These are phyloP conservation scores for Siniperca obscura DNA, from an alignment of 2,797 vertebrate genomes.

Conservation along the genomic window DNA sequence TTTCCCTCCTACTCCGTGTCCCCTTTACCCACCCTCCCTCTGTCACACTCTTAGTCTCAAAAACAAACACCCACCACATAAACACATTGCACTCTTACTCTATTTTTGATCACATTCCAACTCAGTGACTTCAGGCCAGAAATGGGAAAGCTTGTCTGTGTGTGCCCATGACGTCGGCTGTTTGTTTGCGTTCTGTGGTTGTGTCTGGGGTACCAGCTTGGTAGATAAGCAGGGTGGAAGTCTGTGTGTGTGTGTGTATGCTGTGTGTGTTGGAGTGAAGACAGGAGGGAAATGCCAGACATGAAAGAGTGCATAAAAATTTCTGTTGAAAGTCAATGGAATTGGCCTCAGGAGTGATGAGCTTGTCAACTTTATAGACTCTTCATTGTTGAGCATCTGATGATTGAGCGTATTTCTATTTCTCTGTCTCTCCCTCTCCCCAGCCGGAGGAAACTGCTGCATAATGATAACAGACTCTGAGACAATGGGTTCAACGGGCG, in stretches of 20 bases:
- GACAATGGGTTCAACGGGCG: conserved; percentile 79
- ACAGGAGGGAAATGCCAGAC: conserved; percentile 56
- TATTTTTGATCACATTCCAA: conserved; percentile 82
- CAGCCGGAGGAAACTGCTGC: conserved; percentile 83
- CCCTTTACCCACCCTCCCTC: conserved; percentile 10
- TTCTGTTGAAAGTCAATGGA: conserved; percentile 35
- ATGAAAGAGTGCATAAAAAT: conserved; percentile 54
- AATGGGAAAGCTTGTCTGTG: conserved; percentile 40
- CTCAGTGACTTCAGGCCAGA: conserved; percentile 74
- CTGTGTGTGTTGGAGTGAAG: conserved; percentile 18
- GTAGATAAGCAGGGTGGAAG: conserved; percentile 70
- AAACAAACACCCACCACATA: conserved; percentile 38
- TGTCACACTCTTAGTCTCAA: conserved; percentile 8
- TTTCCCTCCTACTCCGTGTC: neutral
- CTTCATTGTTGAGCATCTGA: conserved; percentile 68
- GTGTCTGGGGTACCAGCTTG: conserved; percentile 72
- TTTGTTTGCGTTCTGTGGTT: conserved; percentile 72
- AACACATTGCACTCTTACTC: conserved; percentile 64
- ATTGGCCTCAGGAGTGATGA: conserved; percentile 57
- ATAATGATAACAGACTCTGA: conserved; percentile 83
- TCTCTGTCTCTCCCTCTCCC: conserved; percentile 55
- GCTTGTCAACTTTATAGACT: conserved; percentile 66
- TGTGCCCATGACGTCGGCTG: conserved; percentile 66
- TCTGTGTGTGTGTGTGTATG: conserved; percentile 24
- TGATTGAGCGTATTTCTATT: conserved; percentile 64